Percentiles rank a stretch among this genome's conserved stretches.
Evolutionary conservation across 2,113 vertebrate genomes (phyloP).

Genomic region (Vulpes ferrilata): DNA sequence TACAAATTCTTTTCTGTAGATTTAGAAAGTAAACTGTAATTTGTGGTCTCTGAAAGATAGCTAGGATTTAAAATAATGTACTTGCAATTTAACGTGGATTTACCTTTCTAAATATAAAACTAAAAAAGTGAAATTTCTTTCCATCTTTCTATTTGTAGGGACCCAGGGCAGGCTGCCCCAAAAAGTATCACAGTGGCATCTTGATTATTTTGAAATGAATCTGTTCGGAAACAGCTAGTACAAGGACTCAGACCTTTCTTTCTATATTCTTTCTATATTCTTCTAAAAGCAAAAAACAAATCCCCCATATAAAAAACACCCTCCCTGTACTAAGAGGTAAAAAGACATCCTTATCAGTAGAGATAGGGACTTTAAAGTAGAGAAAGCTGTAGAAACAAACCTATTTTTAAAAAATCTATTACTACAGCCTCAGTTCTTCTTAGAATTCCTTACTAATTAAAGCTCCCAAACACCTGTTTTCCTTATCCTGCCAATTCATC

Average conservation of each 20-base stretch:
- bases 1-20: not conserved
- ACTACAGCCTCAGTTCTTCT: not conserved
- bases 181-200: not conserved
- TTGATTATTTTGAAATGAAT: not conserved
- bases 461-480: not conserved
- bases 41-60: not conserved
- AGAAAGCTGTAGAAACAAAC: not conserved
- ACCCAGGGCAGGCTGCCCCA: not conserved
- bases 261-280: not conserved
- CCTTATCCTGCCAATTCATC: not conserved
- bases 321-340: not conserved
- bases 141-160: not conserved
- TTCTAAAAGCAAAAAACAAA: not conserved
- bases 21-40: not conserved
- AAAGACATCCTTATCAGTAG: not conserved
- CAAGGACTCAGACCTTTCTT: not conserved
- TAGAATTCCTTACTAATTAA: not conserved
- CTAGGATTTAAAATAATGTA: not conserved
- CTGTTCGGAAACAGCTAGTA: not conserved
- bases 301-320: not conserved
- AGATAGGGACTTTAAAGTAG: not conserved
- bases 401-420: not conserved
- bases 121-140: not conserved
- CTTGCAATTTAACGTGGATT: slow-evolving; percentile 40
- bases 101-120: not conserved